Percentiles rank a stretch among this genome's conserved stretches.
phyloP scores from a whole-genome alignment of 1,140 invertebrate species.

The Calliopsis andreniformis region DNA sequence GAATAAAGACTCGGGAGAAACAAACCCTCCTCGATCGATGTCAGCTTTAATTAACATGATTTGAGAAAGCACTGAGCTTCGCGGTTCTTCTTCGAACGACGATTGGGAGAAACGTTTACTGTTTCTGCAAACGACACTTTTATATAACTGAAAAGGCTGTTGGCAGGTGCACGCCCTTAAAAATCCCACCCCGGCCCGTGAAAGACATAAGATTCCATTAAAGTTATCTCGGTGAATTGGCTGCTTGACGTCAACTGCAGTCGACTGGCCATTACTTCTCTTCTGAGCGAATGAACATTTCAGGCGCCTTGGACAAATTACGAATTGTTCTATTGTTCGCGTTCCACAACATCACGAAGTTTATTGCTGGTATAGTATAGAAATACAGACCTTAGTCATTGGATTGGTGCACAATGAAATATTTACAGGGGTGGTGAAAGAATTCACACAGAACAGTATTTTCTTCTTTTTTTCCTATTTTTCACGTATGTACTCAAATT shows the following conservation, averaged over 20 bases:
- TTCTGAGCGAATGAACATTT: conserved; percentile 33
- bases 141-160: conserved; percentile 39
- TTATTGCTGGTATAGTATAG: too few species aligned
- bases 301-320: conserved; percentile 31
- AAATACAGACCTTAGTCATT: too few species aligned
- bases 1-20: neutral
- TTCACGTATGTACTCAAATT: too few species aligned
- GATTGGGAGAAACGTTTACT: conserved; percentile 21
- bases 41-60: conserved; percentile 12
- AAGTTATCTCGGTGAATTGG: conserved; percentile 50
- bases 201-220: conserved; percentile 54
- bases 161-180: conserved; percentile 35
- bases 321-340: conserved; percentile 7
- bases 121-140: conserved; percentile 38
- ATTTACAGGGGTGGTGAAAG: too few species aligned
- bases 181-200: conserved; percentile 14
- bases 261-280: conserved; percentile 24
- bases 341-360: too few species aligned
- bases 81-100: neutral
- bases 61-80: neutral
- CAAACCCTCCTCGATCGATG: neutral
- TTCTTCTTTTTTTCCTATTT: too few species aligned
- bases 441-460: too few species aligned
- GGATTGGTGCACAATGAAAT: too few species aligned
- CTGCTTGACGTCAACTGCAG: conserved; percentile 46